These are phyloP conservation scores for Ailurus styani DNA, from an alignment of 2,113 vertebrate genomes.

Conservation along the genomic window DNA sequence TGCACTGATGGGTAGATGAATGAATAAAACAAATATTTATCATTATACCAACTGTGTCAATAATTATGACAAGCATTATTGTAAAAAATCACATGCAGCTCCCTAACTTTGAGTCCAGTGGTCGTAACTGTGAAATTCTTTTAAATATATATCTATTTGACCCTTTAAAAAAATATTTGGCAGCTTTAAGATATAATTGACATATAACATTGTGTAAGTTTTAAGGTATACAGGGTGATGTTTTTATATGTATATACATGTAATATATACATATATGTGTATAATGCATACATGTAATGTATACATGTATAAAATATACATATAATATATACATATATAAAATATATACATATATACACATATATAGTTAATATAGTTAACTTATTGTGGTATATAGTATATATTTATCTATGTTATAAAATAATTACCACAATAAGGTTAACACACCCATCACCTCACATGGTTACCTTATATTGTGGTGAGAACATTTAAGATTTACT, in stretches of 20 bases:
- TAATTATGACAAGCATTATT: neutral
- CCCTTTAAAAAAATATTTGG: neutral
- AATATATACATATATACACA: neutral
- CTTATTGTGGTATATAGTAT: neutral
- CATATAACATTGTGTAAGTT: neutral
- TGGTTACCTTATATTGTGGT: neutral
- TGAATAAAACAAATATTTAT: neutral
- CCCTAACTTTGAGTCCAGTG: neutral
- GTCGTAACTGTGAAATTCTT: neutral
- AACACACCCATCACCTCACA: neutral
- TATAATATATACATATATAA: no score
- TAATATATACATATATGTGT: no score
- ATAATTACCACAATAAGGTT: neutral
- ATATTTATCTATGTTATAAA: neutral
- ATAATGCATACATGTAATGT: no score
- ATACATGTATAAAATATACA: no score
- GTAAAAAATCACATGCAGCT: neutral
- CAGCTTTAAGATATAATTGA: neutral
- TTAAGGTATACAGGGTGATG: neutral
- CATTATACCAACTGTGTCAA: neutral
- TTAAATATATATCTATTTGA: neutral
- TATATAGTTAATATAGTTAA: neutral
- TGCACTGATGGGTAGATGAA: neutral
- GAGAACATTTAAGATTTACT: neutral
- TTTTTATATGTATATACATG: neutral